A percentile compares a stretch with the other conserved stretches of the same genome.
Evolutionary conservation across 1,140 invertebrate species (phyloP).

Genomic region (Alviniconcha marisindica): DNA sequence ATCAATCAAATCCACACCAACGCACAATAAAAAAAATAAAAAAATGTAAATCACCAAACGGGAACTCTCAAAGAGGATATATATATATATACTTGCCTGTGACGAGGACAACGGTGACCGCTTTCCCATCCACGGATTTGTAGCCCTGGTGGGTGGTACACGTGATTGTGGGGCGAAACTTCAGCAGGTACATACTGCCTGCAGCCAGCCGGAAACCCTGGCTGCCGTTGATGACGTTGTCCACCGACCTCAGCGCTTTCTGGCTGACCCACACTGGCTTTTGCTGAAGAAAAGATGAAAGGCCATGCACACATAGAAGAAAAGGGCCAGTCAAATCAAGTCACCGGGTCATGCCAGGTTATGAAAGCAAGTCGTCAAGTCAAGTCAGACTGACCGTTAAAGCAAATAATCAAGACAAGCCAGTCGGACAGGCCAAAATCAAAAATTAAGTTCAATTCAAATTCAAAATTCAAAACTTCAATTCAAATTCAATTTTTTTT

Average conservation of each 20-base stretch:
- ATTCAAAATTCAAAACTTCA: no score
- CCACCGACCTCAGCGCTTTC: not conserved
- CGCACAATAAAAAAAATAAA: not conserved
- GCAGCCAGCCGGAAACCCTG: not conserved
- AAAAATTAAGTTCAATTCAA: no score
- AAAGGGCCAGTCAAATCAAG: no score
- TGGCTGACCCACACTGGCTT: constrained; percentile 14
- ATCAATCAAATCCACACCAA: not conserved
- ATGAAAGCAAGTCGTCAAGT: no score
- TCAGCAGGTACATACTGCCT: not conserved
- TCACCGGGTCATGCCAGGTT: no score
- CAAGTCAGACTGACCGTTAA: no score
- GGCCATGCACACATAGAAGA: no score
- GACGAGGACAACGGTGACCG: constrained; percentile 3
- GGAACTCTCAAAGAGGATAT: no score
- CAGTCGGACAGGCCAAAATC: no score
- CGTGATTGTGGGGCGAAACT: not conserved
- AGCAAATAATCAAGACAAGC: no score
- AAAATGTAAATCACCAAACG: no score
- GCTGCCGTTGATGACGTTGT: constrained; percentile 1
- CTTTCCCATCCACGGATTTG: not conserved
- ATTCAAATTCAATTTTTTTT: no score
- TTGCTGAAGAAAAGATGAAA: not conserved
- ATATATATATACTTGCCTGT: constrained; percentile 8
- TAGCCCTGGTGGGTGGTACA: not conserved